Base-by-base conservation (phyloP, 1,140 invertebrate genomes). In the Brachionus calyciflorus region DNA sequence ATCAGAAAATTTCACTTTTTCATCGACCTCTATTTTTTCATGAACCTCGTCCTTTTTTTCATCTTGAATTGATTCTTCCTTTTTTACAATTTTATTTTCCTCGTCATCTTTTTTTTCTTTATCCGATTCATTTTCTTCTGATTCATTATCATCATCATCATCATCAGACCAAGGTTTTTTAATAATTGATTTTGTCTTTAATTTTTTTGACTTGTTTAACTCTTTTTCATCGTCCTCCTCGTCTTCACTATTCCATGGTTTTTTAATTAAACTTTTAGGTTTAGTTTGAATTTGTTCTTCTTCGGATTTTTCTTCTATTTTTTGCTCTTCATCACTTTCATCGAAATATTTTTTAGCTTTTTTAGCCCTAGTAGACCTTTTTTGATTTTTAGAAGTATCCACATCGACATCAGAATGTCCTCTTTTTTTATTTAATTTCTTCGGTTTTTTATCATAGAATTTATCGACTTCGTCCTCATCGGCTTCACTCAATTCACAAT, bases 91-190 rank as follows among this genome's bases (percentile, higher is more conserved):
- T 24, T 3, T 6, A 55, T 14, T 30, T 12, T n/a, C 28, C 37
- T 37, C 30, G 10, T 3, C 46, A 49, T 17, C 46, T 12, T 30
- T n/a, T 37, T 6, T 9, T 41, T 63, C 9, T 10, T n/a, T 63
- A 9, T 44, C 14, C 17, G 12, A n/a, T 6, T 60, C 12, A 5
- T 33, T 19, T 60, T 3, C 9, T 9, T 37, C 33, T 37, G 33
- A 37, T 37, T 37, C 9, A 37, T 37, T 9, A 5, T 37, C 9
- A 3, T 37, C 33, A 5, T 37, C 33, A 37, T 65, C 60, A 12
- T 65, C 60, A 24, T 44, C 40, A 5, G 55, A 60, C 60, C 60
- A 65, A 14, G 60, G 60, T 21, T 41, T 37, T n/a, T 44, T 65
- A 3, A 65, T 65, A 5, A 65, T 44, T 21, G 37, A 17, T 37